phyloP scores from a whole-genome alignment of 2,113 vertebrate genomes.

The Channa maculata region DNA sequence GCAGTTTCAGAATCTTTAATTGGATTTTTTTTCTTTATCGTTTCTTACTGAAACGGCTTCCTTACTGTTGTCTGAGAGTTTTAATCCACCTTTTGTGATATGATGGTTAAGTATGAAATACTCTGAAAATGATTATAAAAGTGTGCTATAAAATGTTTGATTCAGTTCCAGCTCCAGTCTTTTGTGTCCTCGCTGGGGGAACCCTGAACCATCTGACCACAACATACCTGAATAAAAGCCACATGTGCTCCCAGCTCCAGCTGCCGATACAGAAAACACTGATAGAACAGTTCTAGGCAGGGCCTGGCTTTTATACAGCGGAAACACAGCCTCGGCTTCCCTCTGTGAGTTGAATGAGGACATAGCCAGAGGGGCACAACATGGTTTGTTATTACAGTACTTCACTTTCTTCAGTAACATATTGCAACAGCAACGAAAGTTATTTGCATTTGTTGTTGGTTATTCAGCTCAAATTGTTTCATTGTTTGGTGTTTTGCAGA shows the following conservation, averaged over 20 bases:
- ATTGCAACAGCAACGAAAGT: constrained; percentile 4
- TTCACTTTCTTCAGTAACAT: not conserved
- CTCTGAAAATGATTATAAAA: too few species aligned
- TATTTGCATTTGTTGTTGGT: constrained; percentile 5
- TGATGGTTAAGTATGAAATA: too few species aligned
- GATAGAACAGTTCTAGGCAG: not conserved
- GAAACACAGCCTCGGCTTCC: constrained; percentile 14
- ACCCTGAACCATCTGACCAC: not conserved
- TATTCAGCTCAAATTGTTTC: not conserved
- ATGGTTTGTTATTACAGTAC: constrained; percentile 7
- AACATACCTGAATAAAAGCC: not conserved
- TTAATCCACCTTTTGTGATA: too few species aligned
- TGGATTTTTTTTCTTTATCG: too few species aligned
- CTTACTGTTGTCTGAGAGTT: too few species aligned
- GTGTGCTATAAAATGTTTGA: too few species aligned
- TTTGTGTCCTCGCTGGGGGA: not conserved
- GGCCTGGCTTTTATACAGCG: not conserved
- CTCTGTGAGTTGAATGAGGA: constrained; percentile 16
- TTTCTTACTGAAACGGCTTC: too few species aligned
- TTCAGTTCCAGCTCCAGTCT: not conserved
- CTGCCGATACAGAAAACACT: not conserved
- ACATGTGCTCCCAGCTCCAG: not conserved
- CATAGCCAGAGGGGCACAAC: constrained; percentile 2
- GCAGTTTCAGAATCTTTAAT: too few species aligned
- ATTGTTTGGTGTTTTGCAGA: not conserved